A percentile compares a stretch with the other conserved stretches of the same genome.
phyloP scores from a whole-genome alignment of 2,797 vertebrate genomes.

The Pangasius djambal region DNA sequence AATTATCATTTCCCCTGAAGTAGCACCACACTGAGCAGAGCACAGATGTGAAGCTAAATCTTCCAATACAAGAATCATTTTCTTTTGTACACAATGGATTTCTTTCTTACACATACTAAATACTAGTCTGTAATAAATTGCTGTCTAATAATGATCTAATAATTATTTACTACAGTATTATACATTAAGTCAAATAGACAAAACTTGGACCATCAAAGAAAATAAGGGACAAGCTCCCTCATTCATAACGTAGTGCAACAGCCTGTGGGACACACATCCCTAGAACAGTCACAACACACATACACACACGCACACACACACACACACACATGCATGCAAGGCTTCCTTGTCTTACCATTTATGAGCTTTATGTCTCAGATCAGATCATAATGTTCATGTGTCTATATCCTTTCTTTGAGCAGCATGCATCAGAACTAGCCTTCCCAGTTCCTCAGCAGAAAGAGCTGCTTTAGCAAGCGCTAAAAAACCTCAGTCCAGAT shows the following conservation, averaged over 20 bases:
- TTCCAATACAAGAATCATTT: not conserved
- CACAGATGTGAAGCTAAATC: conserved; percentile 8
- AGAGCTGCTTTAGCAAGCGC: conserved; percentile 53
- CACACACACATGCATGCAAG: conserved; percentile 23
- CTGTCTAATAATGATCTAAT: not conserved
- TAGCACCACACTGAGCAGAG: not conserved
- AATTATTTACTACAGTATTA: not conserved
- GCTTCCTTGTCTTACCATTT: conserved; percentile 73
- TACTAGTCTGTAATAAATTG: not conserved
- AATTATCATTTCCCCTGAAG: not conserved
- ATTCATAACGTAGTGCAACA: conserved; percentile 38
- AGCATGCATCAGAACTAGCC: conserved; percentile 69
- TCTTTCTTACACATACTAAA: not conserved
- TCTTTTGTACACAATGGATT: not conserved
- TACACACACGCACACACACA: conserved; percentile 23
- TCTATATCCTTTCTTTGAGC: conserved; percentile 68
- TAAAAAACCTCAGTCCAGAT: conserved; percentile 48
- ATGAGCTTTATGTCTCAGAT: conserved; percentile 71
- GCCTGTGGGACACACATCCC: conserved; percentile 29
- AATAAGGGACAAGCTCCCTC: conserved; percentile 24
- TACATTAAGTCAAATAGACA: not conserved
- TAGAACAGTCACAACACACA: conserved; percentile 13
- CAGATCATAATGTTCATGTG: conserved; percentile 68
- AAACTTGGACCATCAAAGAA: conserved; percentile 20
- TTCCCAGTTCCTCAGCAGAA: conserved; percentile 66